phyloP scores from a whole-genome alignment of 2,113 vertebrate genomes.

The Cyphomyrus plagiostoma region DNA sequence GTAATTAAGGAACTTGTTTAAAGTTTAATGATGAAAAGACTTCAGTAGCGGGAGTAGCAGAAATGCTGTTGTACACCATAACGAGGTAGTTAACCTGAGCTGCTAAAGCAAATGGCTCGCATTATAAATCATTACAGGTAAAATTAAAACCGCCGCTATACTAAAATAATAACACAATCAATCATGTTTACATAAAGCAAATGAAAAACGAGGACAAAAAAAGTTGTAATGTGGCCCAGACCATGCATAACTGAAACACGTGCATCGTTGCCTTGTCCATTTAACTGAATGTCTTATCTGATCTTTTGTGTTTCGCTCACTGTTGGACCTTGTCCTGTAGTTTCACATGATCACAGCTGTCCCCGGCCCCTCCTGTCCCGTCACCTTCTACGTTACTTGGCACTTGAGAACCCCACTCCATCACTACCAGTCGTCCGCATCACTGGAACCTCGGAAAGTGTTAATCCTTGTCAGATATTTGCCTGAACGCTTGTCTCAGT shows the following conservation, averaged over 20 bases:
- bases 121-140: not conserved
- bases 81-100: not conserved
- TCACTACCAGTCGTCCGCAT: not conserved
- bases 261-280: not conserved
- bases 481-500: conserved; percentile 21
- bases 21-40: not conserved
- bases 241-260: not conserved
- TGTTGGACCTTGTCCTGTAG: not conserved
- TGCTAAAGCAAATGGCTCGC: not conserved
- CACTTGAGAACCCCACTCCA: not conserved
- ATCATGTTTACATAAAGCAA: not conserved
- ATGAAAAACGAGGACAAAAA: not conserved
- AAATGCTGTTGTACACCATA: not conserved
- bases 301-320: not conserved
- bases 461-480: conserved; percentile 16
- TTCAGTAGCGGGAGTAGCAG: not conserved
- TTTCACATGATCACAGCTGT: not conserved
- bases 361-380: too few relatives aligned
- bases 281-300: not conserved
- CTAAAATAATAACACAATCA: not conserved
- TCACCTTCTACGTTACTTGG: not conserved
- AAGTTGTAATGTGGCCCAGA: not conserved
- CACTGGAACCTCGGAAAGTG: not conserved
- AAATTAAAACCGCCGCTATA: not conserved
- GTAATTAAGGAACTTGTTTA: not conserved